phyloP scores from a whole-genome alignment of 2,888 invertebrate species.

The Odontothrips loti region DNA sequence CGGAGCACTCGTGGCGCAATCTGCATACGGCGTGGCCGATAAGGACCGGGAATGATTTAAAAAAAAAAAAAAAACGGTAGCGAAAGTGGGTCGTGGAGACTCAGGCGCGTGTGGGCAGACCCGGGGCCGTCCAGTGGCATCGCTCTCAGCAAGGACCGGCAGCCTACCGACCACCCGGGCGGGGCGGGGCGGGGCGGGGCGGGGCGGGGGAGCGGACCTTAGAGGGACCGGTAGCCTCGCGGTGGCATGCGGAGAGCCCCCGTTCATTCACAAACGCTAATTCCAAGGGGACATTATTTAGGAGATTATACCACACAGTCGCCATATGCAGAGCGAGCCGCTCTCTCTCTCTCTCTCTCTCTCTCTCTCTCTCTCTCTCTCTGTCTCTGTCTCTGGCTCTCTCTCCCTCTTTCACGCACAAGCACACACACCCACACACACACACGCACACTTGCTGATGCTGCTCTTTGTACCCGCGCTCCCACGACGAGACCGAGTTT shows the following conservation, averaged over 20 bases:
- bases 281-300: constrained; percentile 8
- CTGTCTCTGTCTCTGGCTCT: no score
- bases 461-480: no score
- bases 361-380: constrained; percentile 26
- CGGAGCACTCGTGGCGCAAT: constrained; percentile 6
- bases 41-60: neutral
- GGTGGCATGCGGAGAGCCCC: no score
- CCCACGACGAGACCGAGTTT: no score
- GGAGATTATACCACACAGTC: neutral
- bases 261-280: constrained; percentile 22
- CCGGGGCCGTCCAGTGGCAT: no score
- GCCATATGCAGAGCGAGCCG: neutral
- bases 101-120: no score
- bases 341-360: neutral
- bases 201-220: no score
- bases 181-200: no score
- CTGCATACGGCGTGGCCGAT: neutral
- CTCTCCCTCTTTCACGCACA: neutral
- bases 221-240: no score
- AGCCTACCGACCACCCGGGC: no score
- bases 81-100: constrained; percentile 21
- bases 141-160: no score
- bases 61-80: neutral
- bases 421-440: neutral
- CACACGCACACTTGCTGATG: neutral